These are phyloP conservation scores for Cervus canadensis DNA, from an alignment of 2,113 vertebrate genomes.

Conservation along the genomic window DNA sequence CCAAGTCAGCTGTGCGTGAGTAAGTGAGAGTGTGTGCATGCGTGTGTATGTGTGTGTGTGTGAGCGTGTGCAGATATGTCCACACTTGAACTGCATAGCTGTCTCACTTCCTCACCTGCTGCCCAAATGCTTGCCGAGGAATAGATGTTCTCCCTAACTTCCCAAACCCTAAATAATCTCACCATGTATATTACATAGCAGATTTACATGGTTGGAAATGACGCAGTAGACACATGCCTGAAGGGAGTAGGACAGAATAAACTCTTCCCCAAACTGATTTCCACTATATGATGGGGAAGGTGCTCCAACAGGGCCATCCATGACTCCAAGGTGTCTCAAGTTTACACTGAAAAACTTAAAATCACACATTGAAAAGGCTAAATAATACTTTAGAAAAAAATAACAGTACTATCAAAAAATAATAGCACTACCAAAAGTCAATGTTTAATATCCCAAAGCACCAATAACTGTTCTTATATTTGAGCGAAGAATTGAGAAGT, in stretches of 20 bases:
- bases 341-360: slow-evolving; percentile 25
- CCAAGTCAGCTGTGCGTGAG: not conserved
- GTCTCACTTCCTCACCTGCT: not conserved
- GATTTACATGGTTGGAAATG: not conserved
- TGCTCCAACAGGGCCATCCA: not conserved
- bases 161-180: slow-evolving; percentile 13
- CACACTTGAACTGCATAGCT: not conserved
- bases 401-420: not conserved
- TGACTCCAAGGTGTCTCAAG: not conserved
- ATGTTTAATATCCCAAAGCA: not conserved
- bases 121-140: not conserved
- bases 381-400: not conserved
- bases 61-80: not conserved
- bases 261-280: not conserved
- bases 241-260: not conserved
- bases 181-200: not conserved
- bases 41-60: not conserved
- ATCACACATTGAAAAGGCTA: not conserved
- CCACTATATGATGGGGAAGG: not conserved
- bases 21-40: not conserved
- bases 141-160: not conserved
- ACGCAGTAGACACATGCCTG: not conserved
- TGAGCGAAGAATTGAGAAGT: not conserved
- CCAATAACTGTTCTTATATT: not conserved
- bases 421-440: not conserved